Conservation (phyloP, 2,113 vertebrate species). For the Hippocampus abdominalis region DNA sequence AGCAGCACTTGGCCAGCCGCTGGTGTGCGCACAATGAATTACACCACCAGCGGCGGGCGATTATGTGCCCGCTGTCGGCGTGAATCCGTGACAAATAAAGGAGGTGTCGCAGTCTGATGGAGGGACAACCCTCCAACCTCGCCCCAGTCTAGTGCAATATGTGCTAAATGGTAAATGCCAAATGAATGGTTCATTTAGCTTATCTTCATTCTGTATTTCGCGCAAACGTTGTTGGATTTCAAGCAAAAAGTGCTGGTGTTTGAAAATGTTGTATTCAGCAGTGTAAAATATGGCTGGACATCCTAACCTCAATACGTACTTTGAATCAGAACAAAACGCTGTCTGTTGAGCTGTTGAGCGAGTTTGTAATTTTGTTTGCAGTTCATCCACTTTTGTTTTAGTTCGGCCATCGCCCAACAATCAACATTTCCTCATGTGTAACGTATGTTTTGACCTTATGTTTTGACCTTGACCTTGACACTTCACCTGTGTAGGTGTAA, state of each 20-base stretch:
- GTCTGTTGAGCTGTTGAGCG: no score
- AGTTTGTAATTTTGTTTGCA: neutral
- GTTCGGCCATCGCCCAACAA: neutral
- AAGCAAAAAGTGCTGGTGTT: neutral
- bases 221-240: neutral
- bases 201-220: neutral
- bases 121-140: constrained; percentile 37
- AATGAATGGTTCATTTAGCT: neutral
- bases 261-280: no score
- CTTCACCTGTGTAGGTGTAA: neutral
- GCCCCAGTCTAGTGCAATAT: constrained; percentile 20
- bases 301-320: no score
- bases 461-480: no score
- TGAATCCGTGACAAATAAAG: constrained; percentile 56
- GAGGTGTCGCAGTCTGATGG: constrained; percentile 33
- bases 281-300: no score
- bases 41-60: constrained; percentile 53
- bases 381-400: neutral
- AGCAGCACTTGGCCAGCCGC: constrained; percentile 40
- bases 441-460: neutral
- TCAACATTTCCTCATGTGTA: neutral
- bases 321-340: no score
- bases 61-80: constrained; percentile 56
- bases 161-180: constrained; percentile 7
- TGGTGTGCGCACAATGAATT: constrained; percentile 52